Base-by-base conservation (phyloP, 2,888 invertebrate genomes). In the Pristionchus mayeri region DNA sequence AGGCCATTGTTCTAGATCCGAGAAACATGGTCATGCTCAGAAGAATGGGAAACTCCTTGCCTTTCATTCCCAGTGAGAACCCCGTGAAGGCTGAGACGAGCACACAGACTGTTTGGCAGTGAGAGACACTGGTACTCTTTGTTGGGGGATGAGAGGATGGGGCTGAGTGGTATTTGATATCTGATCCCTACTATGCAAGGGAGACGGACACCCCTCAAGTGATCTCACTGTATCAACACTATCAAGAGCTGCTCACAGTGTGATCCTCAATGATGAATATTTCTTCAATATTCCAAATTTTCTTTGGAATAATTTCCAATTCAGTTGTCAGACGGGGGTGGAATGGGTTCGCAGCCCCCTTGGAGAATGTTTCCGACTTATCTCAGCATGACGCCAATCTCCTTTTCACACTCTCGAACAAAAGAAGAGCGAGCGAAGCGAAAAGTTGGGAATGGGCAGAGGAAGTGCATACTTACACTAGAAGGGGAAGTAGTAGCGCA, bases 321-420 rank as follows among this genome's bases (percentile, higher is more conserved):
- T 67, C 67, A 67, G 67, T 37, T 37, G 67, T 34, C 21, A 37
- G 37, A 48, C n/a, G 75, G 11, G 48, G 75, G 75, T 24, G 48
- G 44, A 76, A 76, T 76, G 40, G 40, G 71, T 48, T 76, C 48
- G 27, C n/a, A 21, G 48, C 7, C 34, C 67, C 7, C 6, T 37
- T 21, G 21, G 67, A 37, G 67, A 67, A 67, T 67, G 67, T 67
- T 67, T 67, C 67, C 67, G 37, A 44, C 48, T 76, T 76, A 76
- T 76, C 76, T 76, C 76, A 76, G 76, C 76, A 76, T 76, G 76
- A 76, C 76, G 76, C 76, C 76, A 48, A 48, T 37, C 67, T 67
- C 30, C 67, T 67, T 76, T 76, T 76, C 76, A 76, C 76, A 48
- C 76, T 16, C 37, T 44, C 48, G 76, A 76, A 76, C 76, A 76